Evolutionary conservation across 2,113 vertebrate species (phyloP).

Genomic region (Epinephelus cyanopodus): DNA sequence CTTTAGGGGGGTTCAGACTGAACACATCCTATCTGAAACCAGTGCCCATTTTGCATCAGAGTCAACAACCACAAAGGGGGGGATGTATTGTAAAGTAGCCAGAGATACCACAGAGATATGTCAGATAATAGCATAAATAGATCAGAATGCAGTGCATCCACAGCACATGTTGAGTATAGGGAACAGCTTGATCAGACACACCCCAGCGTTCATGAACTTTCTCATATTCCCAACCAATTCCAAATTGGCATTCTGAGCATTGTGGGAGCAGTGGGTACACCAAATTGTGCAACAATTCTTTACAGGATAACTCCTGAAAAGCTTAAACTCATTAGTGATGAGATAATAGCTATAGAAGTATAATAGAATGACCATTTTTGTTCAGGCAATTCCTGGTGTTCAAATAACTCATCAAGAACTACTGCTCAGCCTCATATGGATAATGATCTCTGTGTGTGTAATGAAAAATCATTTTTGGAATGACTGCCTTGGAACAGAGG

Average conservation of each 20-base stretch:
- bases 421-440: constrained; percentile 24
- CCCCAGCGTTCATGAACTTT: constrained; percentile 42
- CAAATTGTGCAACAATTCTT: background rate
- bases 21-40: background rate
- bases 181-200: constrained; percentile 52
- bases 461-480: constrained; percentile 37
- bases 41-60: background rate
- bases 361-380: background rate
- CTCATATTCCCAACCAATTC: constrained; percentile 15
- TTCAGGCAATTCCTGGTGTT: background rate
- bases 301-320: background rate
- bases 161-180: constrained; percentile 42
- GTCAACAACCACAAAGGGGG: background rate
- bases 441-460: constrained; percentile 11
- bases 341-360: background rate
- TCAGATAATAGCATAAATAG: constrained; percentile 48
- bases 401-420: background rate
- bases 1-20: background rate
- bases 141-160: constrained; percentile 60
- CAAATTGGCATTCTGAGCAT: background rate
- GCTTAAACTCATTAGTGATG: background rate
- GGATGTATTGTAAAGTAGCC: background rate
- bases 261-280: background rate
- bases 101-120: constrained; percentile 23
- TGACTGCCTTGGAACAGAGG: constrained; percentile 26